Base-by-base conservation (phyloP, 1,140 invertebrate genomes). In the Anastatus disparis region DNA sequence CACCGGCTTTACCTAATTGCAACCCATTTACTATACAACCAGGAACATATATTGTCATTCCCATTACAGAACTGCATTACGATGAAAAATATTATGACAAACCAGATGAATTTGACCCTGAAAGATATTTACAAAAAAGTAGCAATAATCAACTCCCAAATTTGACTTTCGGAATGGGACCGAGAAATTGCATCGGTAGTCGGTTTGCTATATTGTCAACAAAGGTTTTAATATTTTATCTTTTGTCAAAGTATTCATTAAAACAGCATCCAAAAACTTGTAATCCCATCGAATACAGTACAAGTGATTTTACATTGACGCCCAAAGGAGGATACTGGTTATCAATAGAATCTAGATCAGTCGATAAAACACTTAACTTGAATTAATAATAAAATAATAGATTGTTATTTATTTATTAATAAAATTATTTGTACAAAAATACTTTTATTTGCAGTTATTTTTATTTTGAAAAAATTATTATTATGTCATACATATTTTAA, bases 81-180 rank as follows among this genome's bases (percentile, higher is more conserved):
- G 85, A 89, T 78, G 82, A 85, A 1, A 73, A 87, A 35, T 81
- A 86, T 66, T 91, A 84, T 75, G 86, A 88, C 6, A 81, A 90
- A 59, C 89, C 89, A 2, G 84, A 89, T 9, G 74, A 64, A 17
- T 91, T 86, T 66, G 68, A 84, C 68, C 86, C 86, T 0, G 88
- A 91, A 38, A 78, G 90, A 69, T 92, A 91, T 78, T 70, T 85
- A 1, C 81, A 71, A 17, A 67, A 69, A 17, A 73, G 62, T 48
- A 91, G 69, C 88, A 92, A 31, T 88, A 88, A 80, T 12, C 75
- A 78, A 2, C 72, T 75, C 1, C 71, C 77, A 0, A 84, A 81
- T 68, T 40, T 85, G 24, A 78, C 82, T 1, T 87, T 87, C 38
- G 85, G 85, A 2, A 20, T 84, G 3, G 87, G 87, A 1, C 86